phyloP scores from a whole-genome alignment of 2,888 invertebrate species.

The Zygogramma bicolorata region DNA sequence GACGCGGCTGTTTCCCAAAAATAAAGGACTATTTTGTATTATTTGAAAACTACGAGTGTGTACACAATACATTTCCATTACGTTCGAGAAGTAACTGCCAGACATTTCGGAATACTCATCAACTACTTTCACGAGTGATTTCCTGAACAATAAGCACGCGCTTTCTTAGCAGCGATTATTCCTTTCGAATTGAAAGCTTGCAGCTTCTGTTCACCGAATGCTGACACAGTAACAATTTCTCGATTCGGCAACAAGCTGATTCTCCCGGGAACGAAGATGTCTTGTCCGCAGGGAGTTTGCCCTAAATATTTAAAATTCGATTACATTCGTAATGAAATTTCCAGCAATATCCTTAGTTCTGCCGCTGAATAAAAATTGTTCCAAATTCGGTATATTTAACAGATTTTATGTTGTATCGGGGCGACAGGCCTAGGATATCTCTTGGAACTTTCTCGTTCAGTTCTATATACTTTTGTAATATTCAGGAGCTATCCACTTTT shows the following conservation, averaged over 20 bases:
- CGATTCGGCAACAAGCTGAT: conserved; percentile 41
- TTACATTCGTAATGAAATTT: conserved; percentile 57
- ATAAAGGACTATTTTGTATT: too few relatives aligned
- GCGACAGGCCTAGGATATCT: neutral
- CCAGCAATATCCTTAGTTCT: conserved; percentile 42
- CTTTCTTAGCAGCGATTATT: neutral
- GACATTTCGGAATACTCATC: conserved; percentile 5
- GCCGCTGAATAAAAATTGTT: conserved; percentile 43
- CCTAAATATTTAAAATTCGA: conserved; percentile 58
- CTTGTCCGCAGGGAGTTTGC: conserved; percentile 42
- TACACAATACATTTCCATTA: neutral
- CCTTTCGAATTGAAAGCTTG: conserved; percentile 11
- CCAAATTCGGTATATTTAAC: conserved; percentile 35
- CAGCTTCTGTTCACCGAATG: conserved; percentile 8
- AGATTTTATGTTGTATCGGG: conserved; percentile 34
- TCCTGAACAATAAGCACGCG: neutral
- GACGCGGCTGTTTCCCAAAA: too few relatives aligned
- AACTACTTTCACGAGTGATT: conserved; percentile 7
- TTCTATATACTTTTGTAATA: conserved; percentile 23
- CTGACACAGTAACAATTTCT: conserved; percentile 25
- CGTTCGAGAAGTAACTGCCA: neutral
- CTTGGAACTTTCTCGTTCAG: conserved; percentile 12
- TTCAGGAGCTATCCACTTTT: conserved; percentile 19
- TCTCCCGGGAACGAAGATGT: conserved; percentile 45
- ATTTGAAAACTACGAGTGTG: neutral